phyloP scores from a whole-genome alignment of 2,888 invertebrate species.

The Caenorhabditis afra region DNA sequence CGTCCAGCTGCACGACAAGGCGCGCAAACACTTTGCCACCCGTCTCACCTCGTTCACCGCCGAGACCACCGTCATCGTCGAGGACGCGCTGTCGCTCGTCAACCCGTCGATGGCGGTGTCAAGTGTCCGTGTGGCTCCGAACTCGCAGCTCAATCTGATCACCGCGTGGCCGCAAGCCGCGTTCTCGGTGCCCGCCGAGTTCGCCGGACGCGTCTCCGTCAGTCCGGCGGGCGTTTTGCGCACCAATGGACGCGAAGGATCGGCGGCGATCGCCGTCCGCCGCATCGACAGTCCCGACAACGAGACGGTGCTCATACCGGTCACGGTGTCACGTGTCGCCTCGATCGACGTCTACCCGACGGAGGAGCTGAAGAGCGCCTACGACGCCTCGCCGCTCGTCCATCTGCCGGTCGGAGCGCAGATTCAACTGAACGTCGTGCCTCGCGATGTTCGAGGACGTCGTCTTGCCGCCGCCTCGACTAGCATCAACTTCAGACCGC shows the following conservation, averaged over 20 bases:
- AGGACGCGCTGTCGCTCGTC: conserved; percentile 51
- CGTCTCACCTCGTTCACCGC: conserved; percentile 48
- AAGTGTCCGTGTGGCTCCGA: conserved; percentile 65
- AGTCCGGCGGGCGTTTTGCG: conserved; percentile 53
- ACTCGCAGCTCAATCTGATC: conserved; percentile 57
- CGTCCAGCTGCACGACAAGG: conserved; percentile 53
- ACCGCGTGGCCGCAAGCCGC: conserved; percentile 52
- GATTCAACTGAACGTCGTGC: conserved; percentile 62
- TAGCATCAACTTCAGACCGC: conserved; percentile 68
- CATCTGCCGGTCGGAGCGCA: conserved; percentile 66
- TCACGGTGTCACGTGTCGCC: conserved; percentile 64
- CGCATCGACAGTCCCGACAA: conserved; percentile 60
- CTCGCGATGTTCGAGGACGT: conserved; percentile 67
- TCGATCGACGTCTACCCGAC: conserved; percentile 67
- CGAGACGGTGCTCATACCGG: conserved; percentile 66
- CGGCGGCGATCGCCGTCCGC: conserved; percentile 50
- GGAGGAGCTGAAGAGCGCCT: conserved; percentile 34
- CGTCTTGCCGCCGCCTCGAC: conserved; percentile 59
- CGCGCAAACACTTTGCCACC: conserved; percentile 61
- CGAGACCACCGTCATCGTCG: conserved; percentile 60
- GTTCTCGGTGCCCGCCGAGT: conserved; percentile 53
- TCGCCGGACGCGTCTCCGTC: conserved; percentile 49
- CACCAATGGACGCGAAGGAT: conserved; percentile 64
- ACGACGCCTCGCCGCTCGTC: conserved; percentile 31
- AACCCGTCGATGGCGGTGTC: conserved; percentile 26